Evolutionary conservation across 2,888 invertebrate species (phyloP).

Genomic region (Carcina quercana): DNA sequence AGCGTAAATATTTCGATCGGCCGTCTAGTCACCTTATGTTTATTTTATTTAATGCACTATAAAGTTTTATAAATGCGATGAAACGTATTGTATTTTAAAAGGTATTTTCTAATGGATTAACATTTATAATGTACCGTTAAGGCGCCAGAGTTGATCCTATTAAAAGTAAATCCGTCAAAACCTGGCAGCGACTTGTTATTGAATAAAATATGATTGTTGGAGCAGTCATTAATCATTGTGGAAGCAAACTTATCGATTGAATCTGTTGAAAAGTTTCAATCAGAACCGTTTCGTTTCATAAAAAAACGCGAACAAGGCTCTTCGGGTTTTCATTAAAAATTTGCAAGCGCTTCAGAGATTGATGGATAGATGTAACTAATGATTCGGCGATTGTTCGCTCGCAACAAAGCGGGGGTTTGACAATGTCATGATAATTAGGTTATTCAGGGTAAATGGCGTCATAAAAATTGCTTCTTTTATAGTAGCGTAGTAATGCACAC

Average conservation of each 20-base stretch:
- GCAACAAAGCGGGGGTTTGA: conserved; percentile 14
- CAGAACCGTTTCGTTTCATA: conserved; percentile 11
- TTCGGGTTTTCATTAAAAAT: conserved; percentile 20
- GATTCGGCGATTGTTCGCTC: conserved; percentile 22
- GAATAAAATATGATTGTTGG: too few relatives aligned
- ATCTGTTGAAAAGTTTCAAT: conserved; percentile 18
- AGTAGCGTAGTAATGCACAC: background rate
- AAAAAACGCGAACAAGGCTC: conserved; percentile 18
- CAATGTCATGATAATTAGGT: conserved; percentile 21
- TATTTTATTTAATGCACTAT: too few relatives aligned
- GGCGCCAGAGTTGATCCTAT: too few relatives aligned
- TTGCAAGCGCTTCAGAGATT: conserved; percentile 23
- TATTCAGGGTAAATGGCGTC: conserved; percentile 18
- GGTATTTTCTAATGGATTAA: too few relatives aligned
- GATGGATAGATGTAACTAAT: conserved; percentile 23
- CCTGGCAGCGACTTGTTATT: too few relatives aligned
- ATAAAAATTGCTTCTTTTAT: background rate
- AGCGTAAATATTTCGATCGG: too few relatives aligned
- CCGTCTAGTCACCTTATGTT: too few relatives aligned
- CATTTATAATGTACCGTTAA: too few relatives aligned
- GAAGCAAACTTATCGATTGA: background rate
- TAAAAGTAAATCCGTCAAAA: too few relatives aligned
- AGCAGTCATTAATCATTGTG: conserved; percentile 6
- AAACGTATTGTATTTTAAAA: too few relatives aligned
- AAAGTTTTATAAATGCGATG: too few relatives aligned